Evolutionary conservation across 1,140 invertebrate species (phyloP).

Genomic region (Holotrichia oblita): DNA sequence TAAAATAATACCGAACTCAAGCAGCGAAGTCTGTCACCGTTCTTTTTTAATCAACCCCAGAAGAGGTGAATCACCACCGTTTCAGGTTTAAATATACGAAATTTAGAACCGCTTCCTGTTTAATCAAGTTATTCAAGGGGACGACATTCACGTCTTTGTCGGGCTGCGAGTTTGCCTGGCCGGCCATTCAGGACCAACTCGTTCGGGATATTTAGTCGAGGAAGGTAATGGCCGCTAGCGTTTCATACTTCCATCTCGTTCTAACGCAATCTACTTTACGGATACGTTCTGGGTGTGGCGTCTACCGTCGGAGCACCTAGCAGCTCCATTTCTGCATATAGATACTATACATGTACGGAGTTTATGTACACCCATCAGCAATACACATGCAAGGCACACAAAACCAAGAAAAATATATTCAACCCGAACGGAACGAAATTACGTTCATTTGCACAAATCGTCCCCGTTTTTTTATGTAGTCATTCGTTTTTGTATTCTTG

Average conservation of each 20-base stretch:
- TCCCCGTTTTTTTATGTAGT: conserved; percentile 27
- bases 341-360: neutral
- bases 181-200: conserved; percentile 33
- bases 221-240: conserved; percentile 29
- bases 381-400: neutral
- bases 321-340: conserved; percentile 36
- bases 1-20: too few species aligned
- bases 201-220: conserved; percentile 26
- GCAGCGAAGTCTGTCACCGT: too few species aligned
- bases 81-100: neutral
- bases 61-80: too few species aligned
- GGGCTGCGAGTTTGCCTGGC: conserved; percentile 1
- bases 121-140: conserved; percentile 23
- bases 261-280: conserved; percentile 10
- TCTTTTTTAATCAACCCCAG: too few species aligned
- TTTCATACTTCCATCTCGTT: neutral
- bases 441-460: conserved; percentile 36
- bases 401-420: conserved; percentile 32
- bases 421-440: conserved; percentile 33
- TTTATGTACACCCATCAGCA: conserved; percentile 7
- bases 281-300: conserved; percentile 22
- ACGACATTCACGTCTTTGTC: conserved; percentile 4
- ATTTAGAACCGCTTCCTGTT: neutral
- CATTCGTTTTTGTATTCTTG: conserved; percentile 34
- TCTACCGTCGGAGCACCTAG: conserved; percentile 19